Evolutionary conservation across 2,888 invertebrate species (phyloP), one percentile per base, ranked within the genome.

Genomic region (Bimastos eiseni): DNA sequence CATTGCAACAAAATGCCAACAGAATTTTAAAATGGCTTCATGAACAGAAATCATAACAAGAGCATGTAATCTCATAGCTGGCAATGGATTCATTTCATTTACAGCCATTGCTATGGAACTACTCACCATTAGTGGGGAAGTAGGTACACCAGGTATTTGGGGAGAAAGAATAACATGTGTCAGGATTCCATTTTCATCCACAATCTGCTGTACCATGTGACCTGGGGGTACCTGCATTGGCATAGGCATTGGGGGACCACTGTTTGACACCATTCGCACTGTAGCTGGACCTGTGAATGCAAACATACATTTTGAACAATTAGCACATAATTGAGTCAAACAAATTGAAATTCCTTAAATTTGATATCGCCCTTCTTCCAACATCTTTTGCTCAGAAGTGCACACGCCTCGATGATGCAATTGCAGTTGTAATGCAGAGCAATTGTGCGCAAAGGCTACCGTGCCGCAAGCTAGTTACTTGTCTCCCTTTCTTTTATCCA

Each of bases 171-270:
- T 97, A 94, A 98, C 97, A 95, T 98, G 98, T 93, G 98, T 96
- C 94, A 98, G 96, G 93, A 97, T 97, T 92, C 97, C 97, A 95
- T 96, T 97, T 95, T 98, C 98, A 95, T 98, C 98, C 93, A 98
- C 97, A 94, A 98, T 97, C 95, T 97, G 98, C 95, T 97, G 97
- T 95, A 98, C 97, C 95, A 97, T 97, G 96, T 98, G 97, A 93
- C 97, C 98, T 91, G 97, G 97, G 92, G 98, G 98, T 93, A 98
- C 97, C 96, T 98, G 97, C 94, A 98, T 97, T 91, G 98, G 98
- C 96, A 98, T 97, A 92, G 97, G 97, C 94, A 97, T 96, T 90
- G 97, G 97, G 91, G 97, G 97, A 93, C 97, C 96, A 95, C 96
- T 97, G 94, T 97, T 97, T 93, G 97, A 97, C 93, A 97, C 97